These are phyloP conservation scores for Speoplatyrhinus poulsoni DNA, from an alignment of 2,113 vertebrate species.

Conservation along the genomic window DNA sequence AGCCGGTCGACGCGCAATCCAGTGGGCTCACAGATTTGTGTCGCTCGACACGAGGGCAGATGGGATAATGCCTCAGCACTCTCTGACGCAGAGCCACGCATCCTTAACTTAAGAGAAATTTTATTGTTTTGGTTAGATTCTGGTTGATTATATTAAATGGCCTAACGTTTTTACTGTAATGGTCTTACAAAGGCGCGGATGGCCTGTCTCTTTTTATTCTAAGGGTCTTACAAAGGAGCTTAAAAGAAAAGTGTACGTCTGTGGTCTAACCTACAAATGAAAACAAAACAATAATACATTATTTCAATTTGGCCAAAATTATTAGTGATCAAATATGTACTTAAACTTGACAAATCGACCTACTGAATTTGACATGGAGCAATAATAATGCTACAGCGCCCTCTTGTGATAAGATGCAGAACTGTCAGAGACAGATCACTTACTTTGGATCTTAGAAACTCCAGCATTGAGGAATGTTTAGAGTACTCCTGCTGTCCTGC, in stretches of 20 bases:
- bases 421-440: not conserved
- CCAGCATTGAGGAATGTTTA: slow-evolving; percentile 74
- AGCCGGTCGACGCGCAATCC: slow-evolving; percentile 64
- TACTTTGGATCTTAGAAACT: slow-evolving; percentile 80
- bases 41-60: slow-evolving; percentile 57
- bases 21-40: slow-evolving; percentile 67
- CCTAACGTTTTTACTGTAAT: not conserved
- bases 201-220: not conserved
- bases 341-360: too few species aligned
- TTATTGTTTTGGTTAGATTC: not conserved
- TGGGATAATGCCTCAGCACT: not conserved
- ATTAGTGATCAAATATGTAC: too few species aligned
- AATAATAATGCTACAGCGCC: slow-evolving; percentile 17
- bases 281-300: too few species aligned
- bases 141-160: not conserved
- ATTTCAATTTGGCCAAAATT: too few species aligned
- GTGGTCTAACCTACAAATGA: too few species aligned
- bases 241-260: too few species aligned
- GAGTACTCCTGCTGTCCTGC: slow-evolving; percentile 58
- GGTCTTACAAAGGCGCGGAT: not conserved
- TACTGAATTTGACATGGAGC: not conserved
- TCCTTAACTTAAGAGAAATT: slow-evolving; percentile 28
- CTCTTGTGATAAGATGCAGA: slow-evolving; percentile 24
- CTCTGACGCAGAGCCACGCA: slow-evolving; percentile 5
- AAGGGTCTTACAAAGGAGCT: too few species aligned